Conservation (phyloP, 2,113 vertebrate species). For the Dipodomys spectabilis region DNA sequence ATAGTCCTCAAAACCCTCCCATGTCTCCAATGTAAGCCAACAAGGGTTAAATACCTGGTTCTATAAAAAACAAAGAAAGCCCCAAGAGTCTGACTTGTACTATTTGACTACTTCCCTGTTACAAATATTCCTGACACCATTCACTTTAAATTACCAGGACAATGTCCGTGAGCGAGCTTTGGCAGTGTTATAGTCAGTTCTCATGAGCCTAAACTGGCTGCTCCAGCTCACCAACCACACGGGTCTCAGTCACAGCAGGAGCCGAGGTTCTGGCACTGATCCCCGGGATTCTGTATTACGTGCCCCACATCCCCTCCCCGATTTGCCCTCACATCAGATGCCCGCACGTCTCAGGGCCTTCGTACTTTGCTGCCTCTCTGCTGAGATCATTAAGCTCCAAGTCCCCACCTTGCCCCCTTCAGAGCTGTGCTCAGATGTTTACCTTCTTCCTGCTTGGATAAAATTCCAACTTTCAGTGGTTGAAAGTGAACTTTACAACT, state of each 20-base stretch:
- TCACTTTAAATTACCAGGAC: background rate
- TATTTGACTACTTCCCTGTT: background rate
- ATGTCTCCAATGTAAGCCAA: background rate
- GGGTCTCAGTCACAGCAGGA: background rate
- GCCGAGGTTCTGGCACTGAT: background rate
- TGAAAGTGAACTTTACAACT: no score
- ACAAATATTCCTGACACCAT: background rate
- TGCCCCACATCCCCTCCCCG: background rate
- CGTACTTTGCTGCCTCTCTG: background rate
- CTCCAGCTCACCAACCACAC: fast-evolving
- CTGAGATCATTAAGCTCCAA: background rate
- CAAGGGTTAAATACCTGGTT: no score
- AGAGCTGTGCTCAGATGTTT: background rate
- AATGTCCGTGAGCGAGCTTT: background rate
- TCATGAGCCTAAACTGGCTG: no score
- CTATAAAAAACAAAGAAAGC: background rate
- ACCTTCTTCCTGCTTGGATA: background rate
- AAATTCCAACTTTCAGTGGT: background rate
- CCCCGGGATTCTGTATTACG: background rate
- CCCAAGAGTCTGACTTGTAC: no score
- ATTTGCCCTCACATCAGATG: background rate
- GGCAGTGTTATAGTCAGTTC: background rate
- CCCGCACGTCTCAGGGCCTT: background rate
- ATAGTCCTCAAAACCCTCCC: background rate
- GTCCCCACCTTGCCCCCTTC: background rate